phyloP scores from a whole-genome alignment of 2,888 invertebrate species.

The Seira ritae region DNA sequence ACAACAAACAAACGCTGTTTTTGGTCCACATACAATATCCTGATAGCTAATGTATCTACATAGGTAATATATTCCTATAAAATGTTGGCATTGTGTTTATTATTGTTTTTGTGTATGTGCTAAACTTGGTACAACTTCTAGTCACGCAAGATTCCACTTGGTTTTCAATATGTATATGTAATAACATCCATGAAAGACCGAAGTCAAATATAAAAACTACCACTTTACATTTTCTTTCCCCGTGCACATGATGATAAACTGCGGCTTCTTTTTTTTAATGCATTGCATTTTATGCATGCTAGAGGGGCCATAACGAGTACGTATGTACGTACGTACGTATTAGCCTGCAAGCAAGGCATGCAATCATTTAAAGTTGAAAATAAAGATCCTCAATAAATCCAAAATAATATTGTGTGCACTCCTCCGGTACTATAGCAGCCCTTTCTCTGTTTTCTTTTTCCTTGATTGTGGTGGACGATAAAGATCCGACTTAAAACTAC shows the following conservation, averaged over 20 bases:
- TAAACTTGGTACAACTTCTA: conserved; percentile 63
- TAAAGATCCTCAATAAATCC: too few species aligned
- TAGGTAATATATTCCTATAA: too few species aligned
- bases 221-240: conserved; percentile 3
- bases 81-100: neutral
- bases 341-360: conserved; percentile 35
- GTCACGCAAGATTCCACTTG: conserved; percentile 71
- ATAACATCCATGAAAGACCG: conserved; percentile 38
- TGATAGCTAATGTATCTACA: too few species aligned
- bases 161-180: conserved; percentile 66
- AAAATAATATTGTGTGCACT: neutral
- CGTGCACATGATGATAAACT: conserved; percentile 6
- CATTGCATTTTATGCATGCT: conserved; percentile 40
- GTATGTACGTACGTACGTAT: neutral
- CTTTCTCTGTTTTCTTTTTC: too few species aligned
- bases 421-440: neutral
- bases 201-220: conserved; percentile 30
- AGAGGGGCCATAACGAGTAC: neutral
- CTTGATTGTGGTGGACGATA: neutral
- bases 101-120: conserved; percentile 30
- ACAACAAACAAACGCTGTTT: too few species aligned
- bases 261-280: conserved; percentile 13
- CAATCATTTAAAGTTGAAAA: conserved; percentile 2
- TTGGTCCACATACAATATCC: too few species aligned
- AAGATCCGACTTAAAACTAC: neutral